Evolutionary conservation across 35 echinoderm and acorn worm species (phyloP), one percentile per base, ranked within the genome.

Genomic region (Stichopus chloronotus): DNA sequence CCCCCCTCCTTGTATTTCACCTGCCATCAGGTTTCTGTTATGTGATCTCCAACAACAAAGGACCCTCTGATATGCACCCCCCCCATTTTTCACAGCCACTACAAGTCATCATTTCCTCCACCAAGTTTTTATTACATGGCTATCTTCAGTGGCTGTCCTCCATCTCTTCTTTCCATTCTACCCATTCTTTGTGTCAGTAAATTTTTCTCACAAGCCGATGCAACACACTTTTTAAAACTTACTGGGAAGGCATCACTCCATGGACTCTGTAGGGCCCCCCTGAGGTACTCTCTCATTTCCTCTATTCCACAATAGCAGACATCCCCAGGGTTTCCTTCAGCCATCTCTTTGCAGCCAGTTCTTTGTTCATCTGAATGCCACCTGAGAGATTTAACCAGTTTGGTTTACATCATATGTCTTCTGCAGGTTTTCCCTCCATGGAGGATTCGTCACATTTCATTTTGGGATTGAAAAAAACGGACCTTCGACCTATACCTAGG

Each of bases 401-500:
- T 14, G 19, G 69, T n/a, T 74, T 74, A 74, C 16, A 20, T n/a
- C 17, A n/a, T 74, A 43, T 43, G 69, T 74, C 22, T 14, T 20
- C 69, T 19, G 69, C 69, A 74, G 69, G 69, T 19, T 74, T 65
- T 74, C 69, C 20, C 17, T 74, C 69, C 69, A 74, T 74, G 69
- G 69, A 74, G 19, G 69, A 65, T 65, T 11, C 19, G 11, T 65
- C 61, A 14, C 61, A 11, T 65, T 65, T 19, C 61, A 65, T 65
- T 65, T 19, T 74, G 69, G 69, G 69, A 74, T 74, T 74, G 13
- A 19, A n/a, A 43, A 43, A 43, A 43, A 74, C 5, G 69, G 57
- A 85, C 82, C 82, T 85, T 85, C 57, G 82, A 85, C 82, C 55
- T 85, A 85, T 85, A 85, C 82, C 82, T 85, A 85, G 82, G 82